Evolutionary conservation across 1,140 invertebrate species (phyloP), one percentile per base, ranked within the genome.

Genomic region (Drosophila kepulauana): DNA sequence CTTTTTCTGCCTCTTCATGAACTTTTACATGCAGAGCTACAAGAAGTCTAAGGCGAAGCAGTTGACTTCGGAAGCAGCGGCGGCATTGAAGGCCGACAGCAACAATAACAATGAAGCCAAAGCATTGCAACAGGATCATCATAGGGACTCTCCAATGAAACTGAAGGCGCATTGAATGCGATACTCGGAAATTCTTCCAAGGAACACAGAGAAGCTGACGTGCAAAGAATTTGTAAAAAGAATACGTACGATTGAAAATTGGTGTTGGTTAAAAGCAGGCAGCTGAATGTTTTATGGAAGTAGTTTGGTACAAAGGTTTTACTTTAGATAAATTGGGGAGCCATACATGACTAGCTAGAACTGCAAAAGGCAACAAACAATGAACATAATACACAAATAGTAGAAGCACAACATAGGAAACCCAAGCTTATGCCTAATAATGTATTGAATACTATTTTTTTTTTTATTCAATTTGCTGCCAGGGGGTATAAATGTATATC

Each of bases 11-110:
- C 95, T 99, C 30, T 99, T 99, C 94, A 96, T 95, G 73, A 96
- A 99, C 93, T 99, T 99, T 94, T 99, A 98, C 93, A 94, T 96
- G 74, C 96, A 96, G 92, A 96, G 97, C 72, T 98, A 98, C 80
- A 95, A 94, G 75, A 93, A 94, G 79, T 70, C 78, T 48, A 91
- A 92, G 73, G 82, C 79, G 30, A 73, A 78, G 61, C 67, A 80
- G 63, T 28, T 59, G 70, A 25, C 41, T 56, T 35, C 75, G 56
- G 33, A 49, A 38, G 38, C 67, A 49, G 25, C 52, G 30, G 13
- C 41, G 46, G 78, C 64, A 63, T 58, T 78, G 11, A 76, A 79
- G 43, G 70, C 61, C 68, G 79, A 82, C 49, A 82, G 82, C 48
- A 81, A 54, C 73, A 38, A 35, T 7, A 67, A 45, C 45, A 71